phyloP scores from a whole-genome alignment of 2,797 vertebrate genomes.

The Gadopsis marmoratus region DNA sequence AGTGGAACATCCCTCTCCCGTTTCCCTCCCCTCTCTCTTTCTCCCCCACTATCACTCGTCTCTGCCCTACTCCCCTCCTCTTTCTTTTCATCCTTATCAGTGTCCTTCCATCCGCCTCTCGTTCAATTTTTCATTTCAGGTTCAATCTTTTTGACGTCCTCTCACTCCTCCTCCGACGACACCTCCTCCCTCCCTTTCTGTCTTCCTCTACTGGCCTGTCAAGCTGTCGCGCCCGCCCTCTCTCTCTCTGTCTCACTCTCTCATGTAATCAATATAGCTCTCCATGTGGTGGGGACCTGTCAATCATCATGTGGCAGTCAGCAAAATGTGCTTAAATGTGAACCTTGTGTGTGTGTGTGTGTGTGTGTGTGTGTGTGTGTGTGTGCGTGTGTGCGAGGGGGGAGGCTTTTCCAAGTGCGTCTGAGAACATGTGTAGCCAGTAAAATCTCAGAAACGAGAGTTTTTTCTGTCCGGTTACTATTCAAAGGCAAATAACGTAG shows the following conservation, averaged over 20 bases:
- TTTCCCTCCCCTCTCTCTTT: constrained; percentile 27
- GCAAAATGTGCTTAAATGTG: constrained; percentile 51
- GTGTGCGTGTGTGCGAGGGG: not conserved
- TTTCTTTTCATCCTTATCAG: constrained; percentile 77
- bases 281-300: constrained; percentile 64
- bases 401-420: constrained; percentile 27
- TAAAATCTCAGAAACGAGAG: constrained; percentile 11
- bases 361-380: not conserved
- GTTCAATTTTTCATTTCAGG: constrained; percentile 85
- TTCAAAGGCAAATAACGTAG: not conserved
- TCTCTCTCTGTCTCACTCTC: constrained; percentile 21
- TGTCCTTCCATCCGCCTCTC: constrained; percentile 74
- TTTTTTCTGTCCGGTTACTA: not conserved
- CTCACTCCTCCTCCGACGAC: constrained; percentile 61
- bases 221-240: constrained; percentile 46
- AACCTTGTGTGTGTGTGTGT: constrained; percentile 2
- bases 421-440: constrained; percentile 9
- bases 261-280: constrained; percentile 74
- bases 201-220: constrained; percentile 65
- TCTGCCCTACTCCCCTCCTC: constrained; percentile 54
- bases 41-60: constrained; percentile 52
- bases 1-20: constrained; percentile 70
- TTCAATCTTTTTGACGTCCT: constrained; percentile 78
- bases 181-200: constrained; percentile 63
- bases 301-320: constrained; percentile 67